Conservation (phyloP, 2,797 vertebrate genomes). For the Crenichthys baileyi region DNA sequence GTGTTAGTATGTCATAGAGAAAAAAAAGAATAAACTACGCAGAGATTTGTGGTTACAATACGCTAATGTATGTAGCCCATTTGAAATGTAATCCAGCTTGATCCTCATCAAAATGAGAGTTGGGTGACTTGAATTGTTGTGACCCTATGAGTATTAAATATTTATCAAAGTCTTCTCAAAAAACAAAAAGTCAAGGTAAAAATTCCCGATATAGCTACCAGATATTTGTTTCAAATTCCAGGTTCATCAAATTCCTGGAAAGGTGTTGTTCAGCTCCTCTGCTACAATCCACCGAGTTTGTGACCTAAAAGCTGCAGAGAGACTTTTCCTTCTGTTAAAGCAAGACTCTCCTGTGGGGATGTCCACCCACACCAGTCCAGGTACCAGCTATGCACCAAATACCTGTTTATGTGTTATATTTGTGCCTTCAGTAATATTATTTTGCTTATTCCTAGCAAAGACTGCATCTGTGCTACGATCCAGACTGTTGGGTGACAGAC, state of each 20-base stretch:
- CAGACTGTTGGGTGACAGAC: conserved; percentile 74
- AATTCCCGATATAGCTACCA: rapidly evolving
- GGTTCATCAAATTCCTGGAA: conserved; percentile 87
- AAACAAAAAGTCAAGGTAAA: neutral
- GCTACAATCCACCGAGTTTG: conserved; percentile 69
- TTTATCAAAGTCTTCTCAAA: neutral
- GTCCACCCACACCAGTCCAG: conserved; percentile 69
- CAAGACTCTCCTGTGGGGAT: conserved; percentile 72
- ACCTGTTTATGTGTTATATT: neutral
- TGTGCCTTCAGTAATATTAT: neutral
- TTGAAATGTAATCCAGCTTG: neutral
- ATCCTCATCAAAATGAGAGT: neutral
- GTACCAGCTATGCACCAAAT: conserved; percentile 37
- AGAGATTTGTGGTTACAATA: neutral
- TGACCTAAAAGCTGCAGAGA: conserved; percentile 87
- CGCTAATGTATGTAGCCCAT: neutral
- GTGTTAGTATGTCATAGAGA: neutral
- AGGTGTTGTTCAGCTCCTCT: conserved; percentile 88
- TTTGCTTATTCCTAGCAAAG: conserved; percentile 56
- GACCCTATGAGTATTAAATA: neutral
- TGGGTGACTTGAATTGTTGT: neutral
- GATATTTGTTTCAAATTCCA: conserved; percentile 49
- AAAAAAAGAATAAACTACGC: neutral
- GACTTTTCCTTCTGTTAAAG: conserved; percentile 88
- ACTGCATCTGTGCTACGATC: conserved; percentile 75